These are phyloP conservation scores for Conomelus anceps DNA, from an alignment of 2,888 invertebrate species.

Conservation along the genomic window DNA sequence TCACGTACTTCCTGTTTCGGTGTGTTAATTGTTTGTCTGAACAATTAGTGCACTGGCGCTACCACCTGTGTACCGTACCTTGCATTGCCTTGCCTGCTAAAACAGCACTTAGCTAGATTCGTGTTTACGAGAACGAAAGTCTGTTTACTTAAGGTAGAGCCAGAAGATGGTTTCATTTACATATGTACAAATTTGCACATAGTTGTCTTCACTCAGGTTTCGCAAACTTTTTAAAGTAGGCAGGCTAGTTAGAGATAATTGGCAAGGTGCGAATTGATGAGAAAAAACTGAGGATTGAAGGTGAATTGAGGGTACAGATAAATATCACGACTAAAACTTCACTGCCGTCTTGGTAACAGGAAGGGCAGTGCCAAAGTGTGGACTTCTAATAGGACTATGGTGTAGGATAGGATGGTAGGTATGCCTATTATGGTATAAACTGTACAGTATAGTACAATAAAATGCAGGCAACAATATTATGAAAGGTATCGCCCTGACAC, in stretches of 20 bases:
- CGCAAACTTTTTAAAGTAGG: not conserved
- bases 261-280: not conserved
- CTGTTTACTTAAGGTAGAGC: not conserved
- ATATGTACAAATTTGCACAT: not conserved
- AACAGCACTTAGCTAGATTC: not conserved
- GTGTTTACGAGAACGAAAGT: not conserved
- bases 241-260: not conserved
- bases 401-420: too few species aligned
- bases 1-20: not conserved
- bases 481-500: too few species aligned
- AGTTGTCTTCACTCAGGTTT: not conserved
- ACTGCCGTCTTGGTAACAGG: too few species aligned
- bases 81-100: too few species aligned
- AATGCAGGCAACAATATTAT: too few species aligned
- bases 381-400: too few species aligned
- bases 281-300: not conserved
- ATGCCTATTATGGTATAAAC: too few species aligned
- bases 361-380: too few species aligned
- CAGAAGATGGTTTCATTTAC: not conserved
- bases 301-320: too few species aligned
- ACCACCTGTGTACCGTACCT: not conserved
- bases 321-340: too few species aligned
- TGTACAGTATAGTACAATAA: too few species aligned
- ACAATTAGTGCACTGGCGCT: not conserved
- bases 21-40: not conserved